Percentiles rank a stretch among this genome's conserved stretches.
Evolutionary conservation across 2,113 vertebrate species (phyloP).

Genomic region (Oreochromis spilurus): DNA sequence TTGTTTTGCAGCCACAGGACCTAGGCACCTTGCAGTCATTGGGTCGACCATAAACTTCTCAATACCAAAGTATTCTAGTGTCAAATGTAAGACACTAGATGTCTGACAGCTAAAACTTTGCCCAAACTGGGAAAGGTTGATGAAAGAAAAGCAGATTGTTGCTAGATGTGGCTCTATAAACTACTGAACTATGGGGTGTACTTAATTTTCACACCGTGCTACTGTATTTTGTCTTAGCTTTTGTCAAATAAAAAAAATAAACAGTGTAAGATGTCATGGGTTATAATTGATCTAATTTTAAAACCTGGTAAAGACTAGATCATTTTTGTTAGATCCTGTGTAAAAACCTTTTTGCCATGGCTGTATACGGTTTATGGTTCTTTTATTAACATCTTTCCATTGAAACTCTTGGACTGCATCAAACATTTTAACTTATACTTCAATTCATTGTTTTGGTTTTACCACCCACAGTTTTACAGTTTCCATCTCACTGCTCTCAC

Average conservation of each 20-base stretch:
- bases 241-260: background rate
- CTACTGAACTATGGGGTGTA: background rate
- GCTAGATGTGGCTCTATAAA: background rate
- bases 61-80: background rate
- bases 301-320: background rate
- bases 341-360: background rate
- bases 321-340: background rate
- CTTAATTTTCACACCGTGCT: background rate
- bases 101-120: background rate
- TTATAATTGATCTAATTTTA: background rate
- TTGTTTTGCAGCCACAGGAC: background rate
- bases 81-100: background rate
- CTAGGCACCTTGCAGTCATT: background rate
- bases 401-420: background rate
- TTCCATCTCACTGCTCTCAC: background rate
- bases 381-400: background rate
- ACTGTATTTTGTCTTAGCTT: background rate
- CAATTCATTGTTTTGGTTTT: background rate
- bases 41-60: background rate
- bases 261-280: background rate
- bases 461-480: background rate
- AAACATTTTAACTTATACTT: background rate
- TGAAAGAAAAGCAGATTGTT: background rate
- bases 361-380: background rate
- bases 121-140: background rate